These are phyloP conservation scores for Chamaedrilus cognettii DNA, from an alignment of 2,888 invertebrate genomes.

Conservation along the genomic window DNA sequence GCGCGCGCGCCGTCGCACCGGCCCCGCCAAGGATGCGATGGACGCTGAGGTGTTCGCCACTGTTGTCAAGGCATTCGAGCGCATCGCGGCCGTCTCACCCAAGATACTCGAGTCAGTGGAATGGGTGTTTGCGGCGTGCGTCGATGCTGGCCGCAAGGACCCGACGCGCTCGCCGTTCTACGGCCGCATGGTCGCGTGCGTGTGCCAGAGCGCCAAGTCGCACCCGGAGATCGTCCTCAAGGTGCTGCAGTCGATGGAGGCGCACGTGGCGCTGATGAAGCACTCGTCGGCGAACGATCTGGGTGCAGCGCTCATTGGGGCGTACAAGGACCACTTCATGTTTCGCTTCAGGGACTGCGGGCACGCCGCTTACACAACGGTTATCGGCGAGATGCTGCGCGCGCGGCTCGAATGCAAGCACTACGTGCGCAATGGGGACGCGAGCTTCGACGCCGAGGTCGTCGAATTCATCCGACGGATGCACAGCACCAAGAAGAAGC, in stretches of 20 bases:
- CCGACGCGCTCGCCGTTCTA: conserved; percentile 13
- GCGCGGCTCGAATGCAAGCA: conserved; percentile 30
- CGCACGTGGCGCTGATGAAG: conserved; percentile 10
- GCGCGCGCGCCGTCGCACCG: not conserved
- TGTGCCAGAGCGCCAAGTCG: conserved; percentile 17
- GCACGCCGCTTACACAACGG: conserved; percentile 25
- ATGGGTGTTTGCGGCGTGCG: conserved; percentile 25
- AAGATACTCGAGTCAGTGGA: conserved; percentile 20
- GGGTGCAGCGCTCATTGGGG: conserved; percentile 17
- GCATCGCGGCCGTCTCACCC: conserved; percentile 15
- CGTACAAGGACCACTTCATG: conserved; percentile 25
- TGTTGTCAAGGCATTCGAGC: conserved; percentile 20
- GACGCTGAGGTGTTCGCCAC: conserved; percentile 20
- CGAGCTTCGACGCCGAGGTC: conserved; percentile 20
- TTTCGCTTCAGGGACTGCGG: conserved; percentile 23
- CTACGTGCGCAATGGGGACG: conserved; percentile 27
- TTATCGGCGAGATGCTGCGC: conserved; percentile 28
- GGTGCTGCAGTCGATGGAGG: conserved; percentile 26
- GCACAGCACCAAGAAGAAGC: conserved; percentile 29
- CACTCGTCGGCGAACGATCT: conserved; percentile 18
- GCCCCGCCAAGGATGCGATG: conserved; percentile 12
- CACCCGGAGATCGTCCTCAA: conserved; percentile 25
- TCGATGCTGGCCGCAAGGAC: conserved; percentile 11
- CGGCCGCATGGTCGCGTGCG: conserved; percentile 7
- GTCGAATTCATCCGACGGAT: conserved; percentile 16